These are phyloP conservation scores for Diarsia rubi DNA, from an alignment of 2,888 invertebrate species.

Conservation along the genomic window DNA sequence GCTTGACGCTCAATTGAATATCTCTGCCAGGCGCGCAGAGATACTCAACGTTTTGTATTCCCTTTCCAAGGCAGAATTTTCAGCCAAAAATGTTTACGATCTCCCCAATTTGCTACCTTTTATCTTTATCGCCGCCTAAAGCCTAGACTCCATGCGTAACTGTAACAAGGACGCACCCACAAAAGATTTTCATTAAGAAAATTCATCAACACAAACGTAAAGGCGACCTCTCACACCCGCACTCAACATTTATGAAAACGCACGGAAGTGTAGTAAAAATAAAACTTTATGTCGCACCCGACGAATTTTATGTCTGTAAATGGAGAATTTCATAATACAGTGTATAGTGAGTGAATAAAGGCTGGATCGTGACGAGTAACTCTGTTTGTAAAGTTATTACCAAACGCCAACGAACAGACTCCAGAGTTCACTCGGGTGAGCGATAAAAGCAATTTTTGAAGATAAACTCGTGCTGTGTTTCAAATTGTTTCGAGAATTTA, in stretches of 20 bases:
- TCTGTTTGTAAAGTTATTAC: slow-evolving; percentile 76
- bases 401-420: slow-evolving; percentile 69
- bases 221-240: slow-evolving; percentile 62
- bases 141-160: slow-evolving; percentile 46
- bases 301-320: slow-evolving; percentile 71
- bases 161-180: slow-evolving; percentile 40
- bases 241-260: slow-evolving; percentile 75
- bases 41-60: slow-evolving; percentile 23
- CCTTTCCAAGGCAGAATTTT: slow-evolving; percentile 16
- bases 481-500: slow-evolving; percentile 53
- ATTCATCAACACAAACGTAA: slow-evolving; percentile 67
- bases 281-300: slow-evolving; percentile 72
- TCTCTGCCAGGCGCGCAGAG: slow-evolving; percentile 30
- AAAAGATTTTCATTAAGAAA: slow-evolving; percentile 71
- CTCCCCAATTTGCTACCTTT: slow-evolving; percentile 51
- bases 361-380: slow-evolving; percentile 70
- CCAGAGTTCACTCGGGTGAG: slow-evolving; percentile 43
- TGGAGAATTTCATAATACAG: slow-evolving; percentile 70
- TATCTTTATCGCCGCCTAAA: slow-evolving; percentile 33
- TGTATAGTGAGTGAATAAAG: slow-evolving; percentile 69
- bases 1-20: slow-evolving; percentile 65
- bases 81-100: slow-evolving; percentile 9
- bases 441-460: slow-evolving; percentile 60
- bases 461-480: slow-evolving; percentile 50
- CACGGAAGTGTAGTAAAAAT: slow-evolving; percentile 75